These are phyloP conservation scores for Sylvia borin DNA, from an alignment of 2,797 vertebrate species.

Conservation along the genomic window DNA sequence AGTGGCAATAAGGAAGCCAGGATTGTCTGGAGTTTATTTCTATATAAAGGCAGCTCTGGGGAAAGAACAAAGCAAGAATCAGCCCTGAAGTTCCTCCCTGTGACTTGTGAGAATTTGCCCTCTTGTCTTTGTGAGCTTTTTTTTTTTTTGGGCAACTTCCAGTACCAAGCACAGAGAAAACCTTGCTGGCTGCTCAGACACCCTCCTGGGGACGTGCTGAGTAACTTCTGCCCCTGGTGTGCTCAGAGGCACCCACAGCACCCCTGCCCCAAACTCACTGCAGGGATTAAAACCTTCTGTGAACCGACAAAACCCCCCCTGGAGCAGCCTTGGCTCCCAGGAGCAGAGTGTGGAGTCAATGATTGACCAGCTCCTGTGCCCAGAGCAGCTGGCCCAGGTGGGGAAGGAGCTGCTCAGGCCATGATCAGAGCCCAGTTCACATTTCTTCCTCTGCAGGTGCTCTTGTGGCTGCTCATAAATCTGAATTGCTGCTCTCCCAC, in stretches of 20 bases:
- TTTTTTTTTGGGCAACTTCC: neutral
- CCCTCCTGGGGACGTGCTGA: neutral
- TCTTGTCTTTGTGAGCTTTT: neutral
- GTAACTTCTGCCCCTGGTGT: neutral
- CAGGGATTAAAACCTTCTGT: neutral
- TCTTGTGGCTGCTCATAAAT: neutral
- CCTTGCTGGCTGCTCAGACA: neutral
- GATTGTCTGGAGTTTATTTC: neutral
- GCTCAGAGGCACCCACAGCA: neutral
- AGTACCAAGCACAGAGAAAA: neutral
- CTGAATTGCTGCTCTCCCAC: neutral
- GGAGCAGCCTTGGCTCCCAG: neutral
- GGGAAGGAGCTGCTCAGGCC: neutral
- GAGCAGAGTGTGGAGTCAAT: neutral
- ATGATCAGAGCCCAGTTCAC: neutral
- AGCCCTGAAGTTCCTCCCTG: neutral
- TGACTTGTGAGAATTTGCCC: conserved; percentile 3
- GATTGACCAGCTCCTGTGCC: neutral
- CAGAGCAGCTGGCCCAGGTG: neutral
- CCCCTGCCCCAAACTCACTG: neutral
- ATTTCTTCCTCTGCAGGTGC: conserved; percentile 39
- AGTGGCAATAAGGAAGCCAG: neutral
- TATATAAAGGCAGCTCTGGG: neutral
- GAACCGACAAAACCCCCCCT: neutral
- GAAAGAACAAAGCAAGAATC: neutral